Percentiles rank a stretch among this genome's conserved stretches.
Conservation (phyloP, 2,113 vertebrate species). For the Litocranius walleri region DNA sequence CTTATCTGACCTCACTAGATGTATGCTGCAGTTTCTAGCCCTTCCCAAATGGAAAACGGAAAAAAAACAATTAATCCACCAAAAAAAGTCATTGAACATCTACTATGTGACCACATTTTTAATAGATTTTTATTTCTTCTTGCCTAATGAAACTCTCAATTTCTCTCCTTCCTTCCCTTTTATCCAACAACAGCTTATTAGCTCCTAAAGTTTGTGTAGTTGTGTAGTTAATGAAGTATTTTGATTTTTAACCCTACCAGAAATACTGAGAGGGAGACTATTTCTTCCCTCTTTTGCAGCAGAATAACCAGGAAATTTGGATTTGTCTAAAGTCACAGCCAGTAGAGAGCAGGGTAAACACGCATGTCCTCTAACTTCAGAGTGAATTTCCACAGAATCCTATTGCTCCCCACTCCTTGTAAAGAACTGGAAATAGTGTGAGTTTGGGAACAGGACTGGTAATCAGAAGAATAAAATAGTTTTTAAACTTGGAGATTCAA, state of each 20-base stretch:
- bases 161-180: not conserved
- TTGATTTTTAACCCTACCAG: not conserved
- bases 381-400: not conserved
- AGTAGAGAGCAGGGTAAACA: not conserved
- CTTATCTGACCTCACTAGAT: not conserved
- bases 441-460: not conserved
- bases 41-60: not conserved
- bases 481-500: not conserved
- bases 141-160: not conserved
- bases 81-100: not conserved
- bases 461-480: not conserved
- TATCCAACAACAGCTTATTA: not conserved
- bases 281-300: not conserved
- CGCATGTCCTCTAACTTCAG: not conserved
- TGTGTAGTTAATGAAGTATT: not conserved
- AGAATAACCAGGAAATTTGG: not conserved
- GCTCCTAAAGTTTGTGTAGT: not conserved
- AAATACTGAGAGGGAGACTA: not conserved
- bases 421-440: not conserved
- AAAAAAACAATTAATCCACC: not conserved
- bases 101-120: not conserved
- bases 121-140: not conserved
- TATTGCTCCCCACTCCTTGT: not conserved
- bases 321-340: not conserved
- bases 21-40: not conserved